These are phyloP conservation scores for Nomada lathburiana DNA, from an alignment of 2,888 invertebrate genomes.

Conservation along the genomic window DNA sequence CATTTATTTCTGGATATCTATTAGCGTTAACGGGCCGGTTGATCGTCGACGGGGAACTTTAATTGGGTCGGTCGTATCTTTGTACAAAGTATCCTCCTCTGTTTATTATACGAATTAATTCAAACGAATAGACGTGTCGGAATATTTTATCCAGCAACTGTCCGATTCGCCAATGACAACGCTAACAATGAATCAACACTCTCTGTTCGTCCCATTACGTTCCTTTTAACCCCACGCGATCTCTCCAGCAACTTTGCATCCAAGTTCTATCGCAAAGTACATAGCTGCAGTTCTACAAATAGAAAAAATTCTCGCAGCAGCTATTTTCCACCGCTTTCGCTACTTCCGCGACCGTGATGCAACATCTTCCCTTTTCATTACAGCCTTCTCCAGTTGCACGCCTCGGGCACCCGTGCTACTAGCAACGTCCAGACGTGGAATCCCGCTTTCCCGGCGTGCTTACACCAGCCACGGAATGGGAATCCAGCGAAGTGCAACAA, in stretches of 20 bases:
- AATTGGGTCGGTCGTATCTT: constrained; percentile 13
- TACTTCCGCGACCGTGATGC: not conserved
- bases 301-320: not conserved
- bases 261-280: too few relatives aligned
- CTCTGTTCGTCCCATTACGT: too few relatives aligned
- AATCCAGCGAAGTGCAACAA: constrained; percentile 23
- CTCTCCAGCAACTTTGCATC: not conserved
- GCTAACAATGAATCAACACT: not conserved
- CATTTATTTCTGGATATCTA: constrained; percentile 21
- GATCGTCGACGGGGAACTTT: constrained; percentile 7
- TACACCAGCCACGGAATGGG: not conserved
- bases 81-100: not conserved
- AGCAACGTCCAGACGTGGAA: constrained; percentile 10
- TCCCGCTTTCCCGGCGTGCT: constrained; percentile 4
- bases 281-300: too few relatives aligned
- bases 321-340: not conserved
- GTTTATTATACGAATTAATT: not conserved
- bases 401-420: not conserved
- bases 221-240: too few relatives aligned
- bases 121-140: not conserved
- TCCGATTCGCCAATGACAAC: too few relatives aligned
- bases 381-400: not conserved
- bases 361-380: not conserved
- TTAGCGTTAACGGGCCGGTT: not conserved
- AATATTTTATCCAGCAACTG: not conserved